Base-by-base conservation (phyloP, 1,140 invertebrate species). In the Drosophila nebulosa region DNA sequence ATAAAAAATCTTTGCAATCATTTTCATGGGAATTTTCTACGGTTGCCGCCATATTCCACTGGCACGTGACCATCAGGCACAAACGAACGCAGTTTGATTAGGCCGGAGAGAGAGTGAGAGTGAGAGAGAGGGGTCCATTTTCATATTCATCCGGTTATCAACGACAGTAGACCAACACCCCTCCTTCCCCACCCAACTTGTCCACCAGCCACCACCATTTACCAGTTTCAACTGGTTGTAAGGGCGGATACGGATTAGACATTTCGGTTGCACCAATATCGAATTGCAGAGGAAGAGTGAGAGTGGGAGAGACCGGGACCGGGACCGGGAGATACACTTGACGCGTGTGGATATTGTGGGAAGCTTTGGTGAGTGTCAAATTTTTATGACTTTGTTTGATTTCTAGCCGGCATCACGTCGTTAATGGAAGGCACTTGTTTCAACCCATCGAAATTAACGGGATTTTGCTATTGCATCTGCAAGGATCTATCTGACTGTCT, bases 361-460 rank as follows among this genome's bases (percentile, higher is more conserved):
- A 89, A 90, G 78, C 61, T 74, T 75, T 66, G 62, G 62, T 56
- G 62, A 85, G 78, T 89, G 78, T 77, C 86, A 89, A 74, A 86
- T 86, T 90, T 90, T 89, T 90, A 90, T 81, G 83, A 83, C 81
- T 86, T 69, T 88, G 83, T 86, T 86, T 86, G 83, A 86, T 88
- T 86, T 88, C 74, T 72, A 63, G 42, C 60, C 64, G 74, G 80
- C 81, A 32, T 35, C 75, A 72, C 63, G 81, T 78, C 74, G 70
- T 42, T 86, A 86, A 86, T 86, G 81, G 83, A 86, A 86, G 78
- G 50, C 81, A 88, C 81, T 88, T 88, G 81, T 78, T 78, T 76
- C 84, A 53, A 72, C 71, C 61, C 74, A 65, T 63, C 64, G 70
- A 52, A 88, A 71, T 57, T 68, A 83, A 83, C 64, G 58, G 63